Conservation (phyloP, 92 coral and sea anemone species). For the Epizoanthus illoricatus region DNA sequence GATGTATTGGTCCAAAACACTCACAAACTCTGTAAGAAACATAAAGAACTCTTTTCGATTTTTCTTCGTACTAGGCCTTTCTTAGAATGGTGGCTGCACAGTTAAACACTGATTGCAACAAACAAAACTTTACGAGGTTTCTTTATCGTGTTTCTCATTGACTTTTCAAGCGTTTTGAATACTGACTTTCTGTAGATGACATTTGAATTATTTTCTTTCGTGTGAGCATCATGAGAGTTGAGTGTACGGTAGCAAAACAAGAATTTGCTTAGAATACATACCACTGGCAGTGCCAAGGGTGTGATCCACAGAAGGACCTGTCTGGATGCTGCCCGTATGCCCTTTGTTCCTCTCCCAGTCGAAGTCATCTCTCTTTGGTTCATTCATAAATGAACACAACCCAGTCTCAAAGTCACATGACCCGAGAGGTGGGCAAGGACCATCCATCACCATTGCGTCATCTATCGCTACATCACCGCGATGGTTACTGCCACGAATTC, state of each 20-base stretch:
- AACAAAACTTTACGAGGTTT: too few relatives aligned
- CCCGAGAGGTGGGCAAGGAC: slow-evolving; percentile 80
- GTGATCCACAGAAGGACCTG: slow-evolving; percentile 86
- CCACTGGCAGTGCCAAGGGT: slow-evolving; percentile 67
- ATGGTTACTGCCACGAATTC: slow-evolving; percentile 72
- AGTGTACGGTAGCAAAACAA: too few relatives aligned
- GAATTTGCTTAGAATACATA: slow-evolving; percentile 12
- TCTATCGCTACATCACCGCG: slow-evolving; percentile 88
- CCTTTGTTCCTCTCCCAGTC: slow-evolving; percentile 92
- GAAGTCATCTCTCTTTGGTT: slow-evolving; percentile 67
- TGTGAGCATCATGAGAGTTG: too few relatives aligned
- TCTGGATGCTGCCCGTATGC: slow-evolving; percentile 73
- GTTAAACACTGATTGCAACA: too few relatives aligned
- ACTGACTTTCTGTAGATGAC: too few relatives aligned
- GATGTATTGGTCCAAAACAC: neutral
- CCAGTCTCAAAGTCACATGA: slow-evolving; percentile 91
- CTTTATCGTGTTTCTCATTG: too few relatives aligned
- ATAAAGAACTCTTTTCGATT: too few relatives aligned
- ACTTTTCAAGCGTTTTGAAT: too few relatives aligned
- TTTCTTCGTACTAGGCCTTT: neutral
- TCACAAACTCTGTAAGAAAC: too few relatives aligned
- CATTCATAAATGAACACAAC: slow-evolving; percentile 82
- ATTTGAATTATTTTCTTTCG: too few relatives aligned
- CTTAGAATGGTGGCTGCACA: neutral
- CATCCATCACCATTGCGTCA: slow-evolving; percentile 63